A percentile compares a stretch with the other conserved stretches of the same genome.
phyloP scores from a whole-genome alignment of 2,113 vertebrate species.

The Aphyosemion australe region DNA sequence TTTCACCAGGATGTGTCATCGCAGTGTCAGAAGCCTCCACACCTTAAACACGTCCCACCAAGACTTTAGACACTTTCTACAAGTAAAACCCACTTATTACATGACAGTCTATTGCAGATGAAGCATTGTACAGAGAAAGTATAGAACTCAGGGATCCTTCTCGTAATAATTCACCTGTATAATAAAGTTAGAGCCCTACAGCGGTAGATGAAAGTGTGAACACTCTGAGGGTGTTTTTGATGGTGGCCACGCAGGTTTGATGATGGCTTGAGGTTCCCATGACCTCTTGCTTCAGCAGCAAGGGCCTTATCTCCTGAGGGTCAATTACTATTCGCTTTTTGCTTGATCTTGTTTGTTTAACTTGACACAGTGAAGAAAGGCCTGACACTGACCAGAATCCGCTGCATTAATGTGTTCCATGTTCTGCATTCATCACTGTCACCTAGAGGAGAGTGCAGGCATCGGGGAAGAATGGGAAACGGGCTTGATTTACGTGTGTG shows the following conservation, averaged over 20 bases:
- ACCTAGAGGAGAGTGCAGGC: slow-evolving; percentile 80
- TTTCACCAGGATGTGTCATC: slow-evolving; percentile 50
- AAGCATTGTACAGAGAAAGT: slow-evolving; percentile 26
- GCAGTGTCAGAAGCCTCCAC: slow-evolving; percentile 57
- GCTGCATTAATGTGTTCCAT: slow-evolving; percentile 97
- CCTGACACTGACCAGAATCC: slow-evolving; percentile 95
- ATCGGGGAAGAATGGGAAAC: slow-evolving; percentile 56
- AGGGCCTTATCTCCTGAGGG: slow-evolving; percentile 89
- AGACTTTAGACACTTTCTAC: slow-evolving; percentile 49
- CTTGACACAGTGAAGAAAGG: slow-evolving; percentile 98
- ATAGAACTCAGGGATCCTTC: slow-evolving; percentile 20
- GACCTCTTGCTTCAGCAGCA: slow-evolving; percentile 82
- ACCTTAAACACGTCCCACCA: slow-evolving; percentile 46
- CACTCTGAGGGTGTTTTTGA: slow-evolving; percentile 33
- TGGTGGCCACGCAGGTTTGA: slow-evolving; percentile 35
- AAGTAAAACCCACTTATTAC: slow-evolving; percentile 48
- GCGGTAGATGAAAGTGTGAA: slow-evolving; percentile 11
- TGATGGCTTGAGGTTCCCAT: slow-evolving; percentile 57
- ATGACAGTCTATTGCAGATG: slow-evolving; percentile 53
- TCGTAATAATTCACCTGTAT: slow-evolving; percentile 39
- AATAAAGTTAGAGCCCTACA: slow-evolving; percentile 11
- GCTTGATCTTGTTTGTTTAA: slow-evolving; percentile 99
- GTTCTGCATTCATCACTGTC: slow-evolving; percentile 99
- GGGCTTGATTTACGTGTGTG: slow-evolving; percentile 14
- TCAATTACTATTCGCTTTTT: slow-evolving; percentile 92